Conservation (phyloP, 1,140 invertebrate genomes). For the Cydia strobilella region DNA sequence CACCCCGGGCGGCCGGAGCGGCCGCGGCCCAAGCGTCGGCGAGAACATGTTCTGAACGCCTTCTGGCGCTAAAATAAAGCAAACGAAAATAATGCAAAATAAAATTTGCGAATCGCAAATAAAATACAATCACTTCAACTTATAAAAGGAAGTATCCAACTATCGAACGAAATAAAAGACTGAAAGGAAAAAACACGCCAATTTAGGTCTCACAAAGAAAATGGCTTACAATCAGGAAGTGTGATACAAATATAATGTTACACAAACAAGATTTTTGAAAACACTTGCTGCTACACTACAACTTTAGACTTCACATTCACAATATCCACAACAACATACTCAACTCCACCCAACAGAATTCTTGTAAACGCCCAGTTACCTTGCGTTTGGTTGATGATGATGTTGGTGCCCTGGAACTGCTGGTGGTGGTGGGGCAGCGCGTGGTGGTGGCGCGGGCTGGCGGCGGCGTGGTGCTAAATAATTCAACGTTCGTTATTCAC, state of each 20-base stretch:
- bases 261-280: too few species aligned
- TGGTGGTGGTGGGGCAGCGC: conserved; percentile 72
- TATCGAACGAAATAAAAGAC: too few species aligned
- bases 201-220: too few species aligned
- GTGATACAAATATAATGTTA: too few species aligned
- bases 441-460: conserved; percentile 78
- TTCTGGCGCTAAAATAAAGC: conserved; percentile 63
- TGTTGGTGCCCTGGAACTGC: conserved; percentile 70
- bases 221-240: too few species aligned
- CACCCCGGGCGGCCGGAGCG: conserved; percentile 57
- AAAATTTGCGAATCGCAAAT: conserved; percentile 52
- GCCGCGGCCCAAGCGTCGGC: conserved; percentile 63
- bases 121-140: conserved; percentile 45
- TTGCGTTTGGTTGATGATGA: conserved; percentile 75
- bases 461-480: conserved; percentile 84
- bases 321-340: neutral
- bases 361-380: conserved; percentile 50
- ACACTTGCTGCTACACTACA: too few species aligned
- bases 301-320: too few species aligned
- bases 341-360: conserved; percentile 34
- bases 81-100: conserved; percentile 67
- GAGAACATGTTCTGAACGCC: conserved; percentile 75
- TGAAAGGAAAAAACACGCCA: too few species aligned
- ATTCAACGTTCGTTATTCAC: neutral
- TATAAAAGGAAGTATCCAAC: conserved; percentile 51